These are phyloP conservation scores for Ictidomys tridecemlineatus DNA, from an alignment of 2,113 vertebrate genomes.

Conservation along the genomic window DNA sequence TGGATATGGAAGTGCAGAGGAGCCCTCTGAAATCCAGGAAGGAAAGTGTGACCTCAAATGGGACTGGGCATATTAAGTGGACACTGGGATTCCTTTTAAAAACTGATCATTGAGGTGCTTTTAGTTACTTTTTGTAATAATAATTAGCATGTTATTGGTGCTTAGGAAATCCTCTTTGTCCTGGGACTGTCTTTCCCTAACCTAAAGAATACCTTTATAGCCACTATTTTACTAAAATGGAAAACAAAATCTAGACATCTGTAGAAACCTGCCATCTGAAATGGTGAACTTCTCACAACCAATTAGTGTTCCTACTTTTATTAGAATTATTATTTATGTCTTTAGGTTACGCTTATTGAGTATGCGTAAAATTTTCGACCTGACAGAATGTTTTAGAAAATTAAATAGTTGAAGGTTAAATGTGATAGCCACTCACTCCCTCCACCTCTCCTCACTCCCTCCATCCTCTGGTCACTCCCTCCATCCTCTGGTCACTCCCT, in stretches of 20 bases:
- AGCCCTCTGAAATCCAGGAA: conserved; percentile 6
- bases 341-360: neutral
- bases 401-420: neutral
- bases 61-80: neutral
- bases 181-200: neutral
- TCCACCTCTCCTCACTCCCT: neutral
- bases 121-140: neutral
- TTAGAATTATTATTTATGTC: neutral
- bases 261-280: neutral
- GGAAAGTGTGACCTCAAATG: neutral
- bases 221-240: neutral
- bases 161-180: neutral
- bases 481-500: neutral
- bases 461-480: neutral
- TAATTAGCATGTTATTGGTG: conserved; percentile 7
- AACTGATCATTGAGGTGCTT: neutral
- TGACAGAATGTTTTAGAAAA: neutral
- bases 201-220: neutral
- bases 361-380: neutral
- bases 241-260: neutral
- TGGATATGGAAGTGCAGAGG: neutral
- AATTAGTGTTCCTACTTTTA: neutral
- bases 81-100: neutral
- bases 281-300: neutral
- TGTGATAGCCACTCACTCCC: neutral